A percentile compares a stretch with the other conserved stretches of the same genome.
Evolutionary conservation across 2,113 vertebrate genomes (phyloP).

Genomic region (Eudyptes chrysolophus): DNA sequence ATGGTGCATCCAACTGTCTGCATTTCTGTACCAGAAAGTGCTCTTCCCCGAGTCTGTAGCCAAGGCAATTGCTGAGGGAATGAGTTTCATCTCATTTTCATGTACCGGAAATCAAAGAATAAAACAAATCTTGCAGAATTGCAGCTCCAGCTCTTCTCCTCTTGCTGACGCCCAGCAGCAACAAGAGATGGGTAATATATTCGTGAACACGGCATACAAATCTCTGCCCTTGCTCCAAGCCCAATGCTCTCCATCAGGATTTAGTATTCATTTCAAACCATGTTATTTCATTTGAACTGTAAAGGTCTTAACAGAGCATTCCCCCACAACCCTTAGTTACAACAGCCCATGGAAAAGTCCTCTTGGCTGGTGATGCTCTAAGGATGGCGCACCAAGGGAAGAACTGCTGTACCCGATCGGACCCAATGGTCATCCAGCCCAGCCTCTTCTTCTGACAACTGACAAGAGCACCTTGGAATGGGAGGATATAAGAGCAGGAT

Average conservation of each 20-base stretch:
- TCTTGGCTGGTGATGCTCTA: not conserved
- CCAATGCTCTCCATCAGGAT: not conserved
- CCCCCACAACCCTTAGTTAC: not conserved
- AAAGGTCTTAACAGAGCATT: not conserved
- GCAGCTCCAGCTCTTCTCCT: conserved; percentile 8
- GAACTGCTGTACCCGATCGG: not conserved
- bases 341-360: not conserved
- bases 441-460: not conserved
- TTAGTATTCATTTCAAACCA: not conserved
- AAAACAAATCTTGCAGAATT: not conserved
- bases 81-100: conserved; percentile 1
- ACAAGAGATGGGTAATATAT: not conserved
- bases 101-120: conserved; percentile 7
- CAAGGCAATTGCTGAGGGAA: not conserved
- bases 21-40: not conserved
- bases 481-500: not conserved
- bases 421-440: not conserved
- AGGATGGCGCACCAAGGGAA: not conserved
- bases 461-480: not conserved
- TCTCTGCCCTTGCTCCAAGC: not conserved
- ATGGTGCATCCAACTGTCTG: rapidly evolving
- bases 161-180: not conserved
- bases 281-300: not conserved
- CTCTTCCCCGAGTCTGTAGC: not conserved
- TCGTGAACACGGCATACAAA: not conserved